These are phyloP conservation scores for Zeugodacus cucurbitae DNA, from an alignment of 1,140 invertebrate species.

Conservation along the genomic window DNA sequence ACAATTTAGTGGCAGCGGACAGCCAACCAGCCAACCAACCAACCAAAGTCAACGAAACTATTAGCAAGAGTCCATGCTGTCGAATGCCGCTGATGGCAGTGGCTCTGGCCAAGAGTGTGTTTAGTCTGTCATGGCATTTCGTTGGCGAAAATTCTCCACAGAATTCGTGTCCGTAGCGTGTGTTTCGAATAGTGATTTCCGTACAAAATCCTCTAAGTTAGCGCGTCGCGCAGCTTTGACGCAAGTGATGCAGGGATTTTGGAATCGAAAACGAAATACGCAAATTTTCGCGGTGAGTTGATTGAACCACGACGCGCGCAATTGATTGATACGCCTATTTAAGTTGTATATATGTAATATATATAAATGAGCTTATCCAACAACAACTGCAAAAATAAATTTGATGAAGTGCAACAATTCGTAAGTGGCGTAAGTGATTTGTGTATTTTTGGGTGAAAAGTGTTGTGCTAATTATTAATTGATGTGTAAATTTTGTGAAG, in stretches of 20 bases:
- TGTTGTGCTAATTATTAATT: background rate
- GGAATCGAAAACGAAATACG: background rate
- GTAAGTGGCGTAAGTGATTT: background rate
- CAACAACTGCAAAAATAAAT: background rate
- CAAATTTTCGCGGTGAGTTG: background rate
- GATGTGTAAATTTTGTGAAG: too few species aligned
- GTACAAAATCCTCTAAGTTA: background rate
- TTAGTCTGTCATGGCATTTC: constrained; percentile 2
- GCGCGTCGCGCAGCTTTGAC: background rate
- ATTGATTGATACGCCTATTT: background rate
- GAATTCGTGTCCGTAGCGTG: background rate
- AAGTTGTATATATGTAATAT: background rate
- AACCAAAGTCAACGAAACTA: background rate
- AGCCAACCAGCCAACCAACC: background rate
- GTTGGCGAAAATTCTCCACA: background rate
- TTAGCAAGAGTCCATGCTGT: background rate
- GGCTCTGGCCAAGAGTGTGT: background rate
- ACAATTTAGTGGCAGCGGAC: background rate
- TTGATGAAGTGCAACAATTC: background rate
- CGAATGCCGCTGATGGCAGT: background rate
- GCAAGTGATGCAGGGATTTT: background rate
- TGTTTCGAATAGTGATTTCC: background rate
- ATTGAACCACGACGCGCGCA: constrained; percentile 19
- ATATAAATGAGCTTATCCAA: background rate
- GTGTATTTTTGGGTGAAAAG: background rate